phyloP scores from a whole-genome alignment of 2,113 vertebrate species.

The Ramphastos sulfuratus region DNA sequence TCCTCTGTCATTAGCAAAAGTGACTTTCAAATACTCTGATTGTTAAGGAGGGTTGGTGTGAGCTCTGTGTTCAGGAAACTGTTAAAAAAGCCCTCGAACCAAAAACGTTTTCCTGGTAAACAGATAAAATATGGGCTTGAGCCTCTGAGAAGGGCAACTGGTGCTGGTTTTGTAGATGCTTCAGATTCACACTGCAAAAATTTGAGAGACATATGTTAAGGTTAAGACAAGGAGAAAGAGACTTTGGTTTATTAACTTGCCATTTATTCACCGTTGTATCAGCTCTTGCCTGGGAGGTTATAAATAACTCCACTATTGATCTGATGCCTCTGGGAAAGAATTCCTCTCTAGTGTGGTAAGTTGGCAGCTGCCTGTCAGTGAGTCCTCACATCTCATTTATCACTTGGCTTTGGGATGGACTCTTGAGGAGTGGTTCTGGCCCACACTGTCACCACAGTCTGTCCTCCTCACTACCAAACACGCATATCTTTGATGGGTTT shows the following conservation, averaged over 20 bases:
- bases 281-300: not conserved
- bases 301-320: constrained; percentile 11
- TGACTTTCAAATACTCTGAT: not conserved
- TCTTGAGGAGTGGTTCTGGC: not conserved
- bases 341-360: rapidly evolving
- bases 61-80: rapidly evolving
- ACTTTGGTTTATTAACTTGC: not conserved
- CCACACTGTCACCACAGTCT: rapidly evolving
- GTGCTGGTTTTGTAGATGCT: rapidly evolving
- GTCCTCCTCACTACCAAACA: not conserved
- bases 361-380: not conserved
- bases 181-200: rapidly evolving
- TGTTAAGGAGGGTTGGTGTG: rapidly evolving
- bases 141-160: not conserved
- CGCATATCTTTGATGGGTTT: rapidly evolving
- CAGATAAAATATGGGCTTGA: rapidly evolving
- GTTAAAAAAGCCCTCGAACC: not conserved
- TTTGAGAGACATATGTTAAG: no score
- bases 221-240: no score
- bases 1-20: rapidly evolving
- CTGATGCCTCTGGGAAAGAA: not conserved
- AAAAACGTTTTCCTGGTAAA: not conserved
- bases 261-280: not conserved
- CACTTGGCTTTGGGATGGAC: not conserved
- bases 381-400: rapidly evolving